Evolutionary conservation across 2,888 invertebrate species (phyloP).

Genomic region (Lithophane ornitopus): DNA sequence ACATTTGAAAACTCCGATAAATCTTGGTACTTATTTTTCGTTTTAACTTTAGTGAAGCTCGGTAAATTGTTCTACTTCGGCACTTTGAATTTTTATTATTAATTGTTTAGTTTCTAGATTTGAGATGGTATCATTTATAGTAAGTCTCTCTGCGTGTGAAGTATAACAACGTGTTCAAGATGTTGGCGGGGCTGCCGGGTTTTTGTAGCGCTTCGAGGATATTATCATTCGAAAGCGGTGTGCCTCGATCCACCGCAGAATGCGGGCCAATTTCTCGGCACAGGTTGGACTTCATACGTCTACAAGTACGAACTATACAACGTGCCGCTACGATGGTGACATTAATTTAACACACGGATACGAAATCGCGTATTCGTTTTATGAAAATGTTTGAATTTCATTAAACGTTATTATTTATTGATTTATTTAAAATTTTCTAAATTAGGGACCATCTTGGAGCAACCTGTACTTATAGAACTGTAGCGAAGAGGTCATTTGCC

Average conservation of each 20-base stretch:
- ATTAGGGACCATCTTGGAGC: too few species aligned
- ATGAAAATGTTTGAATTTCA: too few species aligned
- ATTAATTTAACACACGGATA: too few species aligned
- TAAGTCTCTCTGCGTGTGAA: too few species aligned
- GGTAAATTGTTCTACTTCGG: conserved; percentile 14
- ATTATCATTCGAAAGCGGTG: not conserved
- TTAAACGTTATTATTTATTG: too few species aligned
- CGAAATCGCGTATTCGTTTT: too few species aligned
- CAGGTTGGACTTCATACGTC: not conserved
- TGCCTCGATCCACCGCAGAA: not conserved
- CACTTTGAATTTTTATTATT: not conserved
- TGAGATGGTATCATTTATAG: not conserved
- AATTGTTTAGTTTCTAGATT: not conserved
- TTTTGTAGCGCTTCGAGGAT: not conserved
- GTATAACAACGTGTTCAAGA: not conserved
- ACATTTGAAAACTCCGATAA: conserved; percentile 32
- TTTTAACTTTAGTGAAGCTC: conserved; percentile 6
- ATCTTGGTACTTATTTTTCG: conserved; percentile 16
- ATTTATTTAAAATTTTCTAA: too few species aligned
- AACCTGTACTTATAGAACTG: too few species aligned
- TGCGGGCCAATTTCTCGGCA: not conserved
- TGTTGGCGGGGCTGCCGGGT: too few species aligned
- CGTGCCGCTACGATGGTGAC: too few species aligned
- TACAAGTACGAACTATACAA: not conserved
- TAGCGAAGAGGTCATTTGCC: too few species aligned